Evolutionary conservation across 2,113 vertebrate genomes (phyloP), one percentile per base, ranked within the genome.

Genomic region (Sinocyclocheilus anshuiensis): DNA sequence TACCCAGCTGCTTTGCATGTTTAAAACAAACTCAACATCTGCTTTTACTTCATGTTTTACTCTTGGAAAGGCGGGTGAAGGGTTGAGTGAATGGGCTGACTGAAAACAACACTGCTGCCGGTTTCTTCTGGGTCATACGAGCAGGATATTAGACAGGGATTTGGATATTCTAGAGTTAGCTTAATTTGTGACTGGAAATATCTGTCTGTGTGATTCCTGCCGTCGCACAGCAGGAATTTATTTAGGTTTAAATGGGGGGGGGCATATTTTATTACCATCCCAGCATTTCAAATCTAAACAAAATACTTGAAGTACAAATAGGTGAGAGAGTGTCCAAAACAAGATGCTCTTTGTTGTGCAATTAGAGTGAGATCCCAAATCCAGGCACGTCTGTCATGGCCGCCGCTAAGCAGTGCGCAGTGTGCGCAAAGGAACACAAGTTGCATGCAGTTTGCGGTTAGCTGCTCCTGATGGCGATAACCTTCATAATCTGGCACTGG

Each of bases 1-100:
- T 83, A 87, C 29, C 80, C 80, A 83, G 81, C 92, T 96, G 95
- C 92, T 94, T 94, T 93, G 93, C 90, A 94, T 93, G 90, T 93
- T 86, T 95, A 91, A 92, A 92, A 92, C 87, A 91, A 93, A 87
- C 84, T 89, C 92, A 74, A 92, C 94, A 95, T 95, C 92, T 95
- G 94, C 90, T 93, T 92, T 89, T 88, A 72, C 87, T 93, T 93
- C 88, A 86, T 92, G 90, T 92, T 90, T 91, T 89, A 77, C 59
- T 55, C 79, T 53, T 57, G 11, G 92, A 93, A 93, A 91, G 79
- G 69, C 18, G 36, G 63, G 77, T 50, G 77, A 20, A 74, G 57
- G 76, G 93, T 93, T 94, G 94, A 90, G 57, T 90, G 90, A 88
- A 90, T 77, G 91, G 83, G 84, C 92, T 81, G 65, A 80, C 92